A percentile compares a stretch with the other conserved stretches of the same genome.
phyloP scores from a whole-genome alignment of 2,888 invertebrate species.

The Antheraea assamensis region DNA sequence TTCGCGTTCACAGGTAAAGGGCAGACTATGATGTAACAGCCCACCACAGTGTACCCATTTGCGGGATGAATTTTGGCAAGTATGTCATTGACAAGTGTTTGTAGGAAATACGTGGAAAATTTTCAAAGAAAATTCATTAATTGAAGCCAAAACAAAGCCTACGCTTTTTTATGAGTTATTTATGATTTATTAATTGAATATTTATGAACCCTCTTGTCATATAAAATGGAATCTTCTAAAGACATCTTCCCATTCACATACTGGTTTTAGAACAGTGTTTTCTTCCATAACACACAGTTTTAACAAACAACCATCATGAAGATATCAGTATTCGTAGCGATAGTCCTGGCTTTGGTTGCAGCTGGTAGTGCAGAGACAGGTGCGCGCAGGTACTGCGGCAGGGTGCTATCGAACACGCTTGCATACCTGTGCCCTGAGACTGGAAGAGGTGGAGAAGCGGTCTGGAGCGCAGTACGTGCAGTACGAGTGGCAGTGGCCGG shows the following conservation, averaged over 20 bases:
- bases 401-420: no score
- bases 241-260: neutral
- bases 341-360: neutral
- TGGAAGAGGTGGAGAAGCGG: no score
- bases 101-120: neutral
- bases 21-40: neutral
- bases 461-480: no score
- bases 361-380: no score
- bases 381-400: no score
- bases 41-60: neutral
- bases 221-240: neutral
- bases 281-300: neutral
- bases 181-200: neutral
- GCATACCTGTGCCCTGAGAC: no score
- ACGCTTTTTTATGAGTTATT: neutral
- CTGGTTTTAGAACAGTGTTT: neutral
- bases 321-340: neutral
- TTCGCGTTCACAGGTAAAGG: neutral
- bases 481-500: no score
- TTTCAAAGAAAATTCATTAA: neutral
- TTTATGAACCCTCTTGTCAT: neutral
- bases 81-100: neutral
- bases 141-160: neutral
- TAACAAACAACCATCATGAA: neutral
- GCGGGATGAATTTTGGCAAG: neutral